Percentiles rank a stretch among this genome's conserved stretches.
phyloP scores from a whole-genome alignment of 2,797 vertebrate species.

The Xiphophorus birchmanni region DNA sequence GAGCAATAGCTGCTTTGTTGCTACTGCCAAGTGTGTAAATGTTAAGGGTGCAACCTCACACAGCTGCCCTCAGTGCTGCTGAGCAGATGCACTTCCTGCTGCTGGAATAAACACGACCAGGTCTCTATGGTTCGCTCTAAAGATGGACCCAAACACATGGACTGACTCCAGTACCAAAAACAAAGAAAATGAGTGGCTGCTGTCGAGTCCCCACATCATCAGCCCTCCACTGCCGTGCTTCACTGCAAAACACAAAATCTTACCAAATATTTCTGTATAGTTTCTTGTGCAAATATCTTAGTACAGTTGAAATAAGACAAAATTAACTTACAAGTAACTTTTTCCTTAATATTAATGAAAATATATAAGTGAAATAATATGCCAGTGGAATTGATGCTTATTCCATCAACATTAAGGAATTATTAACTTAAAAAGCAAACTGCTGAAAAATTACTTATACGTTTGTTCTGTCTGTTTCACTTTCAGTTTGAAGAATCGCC shows the following conservation, averaged over 20 bases:
- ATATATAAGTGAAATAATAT: too few species aligned
- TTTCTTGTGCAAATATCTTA: too few species aligned
- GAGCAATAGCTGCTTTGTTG: slow-evolving; percentile 71
- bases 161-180: background rate
- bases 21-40: slow-evolving; percentile 69
- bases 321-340: too few species aligned
- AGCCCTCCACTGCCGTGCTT: background rate
- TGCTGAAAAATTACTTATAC: too few species aligned
- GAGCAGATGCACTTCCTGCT: slow-evolving; percentile 46
- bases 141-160: background rate
- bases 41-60: slow-evolving; percentile 29
- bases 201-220: background rate
- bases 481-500: background rate
- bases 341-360: too few species aligned
- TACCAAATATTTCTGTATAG: too few species aligned
- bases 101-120: slow-evolving; percentile 30
- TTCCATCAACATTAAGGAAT: too few species aligned
- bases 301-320: too few species aligned
- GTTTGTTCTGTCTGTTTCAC: too few species aligned
- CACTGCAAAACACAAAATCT: too few species aligned
- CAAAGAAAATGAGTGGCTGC: background rate
- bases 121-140: background rate
- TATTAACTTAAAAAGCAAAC: too few species aligned
- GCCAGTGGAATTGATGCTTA: too few species aligned
- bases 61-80: slow-evolving; percentile 26